These are phyloP conservation scores for Teleogryllus occipitalis DNA, from an alignment of 1,140 invertebrate genomes.

Conservation along the genomic window DNA sequence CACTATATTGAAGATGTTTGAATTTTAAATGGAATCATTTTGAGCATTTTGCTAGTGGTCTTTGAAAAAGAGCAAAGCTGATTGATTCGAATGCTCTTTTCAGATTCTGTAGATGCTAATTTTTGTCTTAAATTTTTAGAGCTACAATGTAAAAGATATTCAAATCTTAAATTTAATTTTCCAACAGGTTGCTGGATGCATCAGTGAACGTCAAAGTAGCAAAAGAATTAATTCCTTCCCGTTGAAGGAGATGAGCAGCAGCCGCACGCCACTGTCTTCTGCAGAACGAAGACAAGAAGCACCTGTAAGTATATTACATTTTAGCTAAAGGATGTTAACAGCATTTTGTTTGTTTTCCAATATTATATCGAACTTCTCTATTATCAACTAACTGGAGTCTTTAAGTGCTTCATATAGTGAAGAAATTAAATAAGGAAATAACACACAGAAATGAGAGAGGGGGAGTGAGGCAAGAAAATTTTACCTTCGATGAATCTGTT, in stretches of 20 bases:
- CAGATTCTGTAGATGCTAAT: too few relatives aligned
- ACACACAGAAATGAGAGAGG: too few relatives aligned
- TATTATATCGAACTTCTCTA: not conserved
- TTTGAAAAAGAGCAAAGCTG: not conserved
- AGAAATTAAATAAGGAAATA: too few relatives aligned
- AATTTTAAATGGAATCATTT: not conserved
- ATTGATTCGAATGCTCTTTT: too few relatives aligned
- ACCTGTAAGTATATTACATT: slow-evolving; percentile 48
- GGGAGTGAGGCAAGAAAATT: too few relatives aligned
- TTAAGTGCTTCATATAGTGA: too few relatives aligned
- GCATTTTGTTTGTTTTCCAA: not conserved
- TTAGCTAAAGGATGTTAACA: not conserved
- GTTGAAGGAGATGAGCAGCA: slow-evolving; percentile 68
- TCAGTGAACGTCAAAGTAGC: slow-evolving; percentile 58
- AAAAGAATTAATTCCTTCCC: slow-evolving; percentile 70
- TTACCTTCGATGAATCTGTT: too few relatives aligned
- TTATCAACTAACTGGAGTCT: too few relatives aligned
- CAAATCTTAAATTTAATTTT: too few relatives aligned
- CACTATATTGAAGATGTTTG: not conserved
- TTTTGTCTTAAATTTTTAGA: too few relatives aligned
- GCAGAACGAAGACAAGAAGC: slow-evolving; percentile 60
- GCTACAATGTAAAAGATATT: too few relatives aligned
- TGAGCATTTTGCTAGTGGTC: not conserved
- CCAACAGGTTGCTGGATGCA: slow-evolving; percentile 57
- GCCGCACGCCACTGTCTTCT: slow-evolving; percentile 45